phyloP scores from a whole-genome alignment of 2,113 vertebrate species.

The Rhagologus leucostigma region DNA sequence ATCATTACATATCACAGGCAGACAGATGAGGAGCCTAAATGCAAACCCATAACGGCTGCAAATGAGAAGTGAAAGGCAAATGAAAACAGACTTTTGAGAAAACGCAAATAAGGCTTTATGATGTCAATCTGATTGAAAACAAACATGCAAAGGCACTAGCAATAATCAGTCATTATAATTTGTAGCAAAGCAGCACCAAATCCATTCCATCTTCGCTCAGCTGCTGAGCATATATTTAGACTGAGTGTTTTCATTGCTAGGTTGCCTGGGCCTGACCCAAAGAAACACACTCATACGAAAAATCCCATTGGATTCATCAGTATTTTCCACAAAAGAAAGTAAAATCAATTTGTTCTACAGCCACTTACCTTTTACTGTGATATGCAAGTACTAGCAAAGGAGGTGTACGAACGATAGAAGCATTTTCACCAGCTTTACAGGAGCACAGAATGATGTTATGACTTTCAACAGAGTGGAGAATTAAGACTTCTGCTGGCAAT shows the following conservation, averaged over 20 bases:
- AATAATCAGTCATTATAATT: constrained; percentile 9
- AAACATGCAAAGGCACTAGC: constrained; percentile 18
- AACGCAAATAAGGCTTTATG: constrained; percentile 43
- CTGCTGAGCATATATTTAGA: constrained; percentile 34
- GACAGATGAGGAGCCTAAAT: constrained; percentile 11
- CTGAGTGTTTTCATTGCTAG: background rate
- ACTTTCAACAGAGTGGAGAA: background rate
- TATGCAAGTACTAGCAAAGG: background rate
- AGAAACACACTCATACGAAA: background rate
- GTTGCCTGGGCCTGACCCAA: background rate
- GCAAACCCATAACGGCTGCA: background rate
- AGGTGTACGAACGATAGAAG: background rate
- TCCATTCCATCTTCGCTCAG: constrained; percentile 19
- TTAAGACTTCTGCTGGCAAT: background rate
- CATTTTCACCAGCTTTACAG: background rate
- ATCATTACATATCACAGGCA: background rate
- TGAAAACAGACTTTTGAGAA: constrained; percentile 24
- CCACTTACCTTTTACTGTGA: background rate
- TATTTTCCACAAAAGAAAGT: background rate
- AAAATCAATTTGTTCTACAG: background rate
- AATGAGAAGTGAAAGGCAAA: constrained; percentile 48
- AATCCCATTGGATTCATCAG: background rate
- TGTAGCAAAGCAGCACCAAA: constrained; percentile 31
- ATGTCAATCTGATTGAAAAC: constrained; percentile 49
- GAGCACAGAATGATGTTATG: background rate